Conservation (phyloP, 2,113 vertebrate species). For the Psilopsiagon aymara region DNA sequence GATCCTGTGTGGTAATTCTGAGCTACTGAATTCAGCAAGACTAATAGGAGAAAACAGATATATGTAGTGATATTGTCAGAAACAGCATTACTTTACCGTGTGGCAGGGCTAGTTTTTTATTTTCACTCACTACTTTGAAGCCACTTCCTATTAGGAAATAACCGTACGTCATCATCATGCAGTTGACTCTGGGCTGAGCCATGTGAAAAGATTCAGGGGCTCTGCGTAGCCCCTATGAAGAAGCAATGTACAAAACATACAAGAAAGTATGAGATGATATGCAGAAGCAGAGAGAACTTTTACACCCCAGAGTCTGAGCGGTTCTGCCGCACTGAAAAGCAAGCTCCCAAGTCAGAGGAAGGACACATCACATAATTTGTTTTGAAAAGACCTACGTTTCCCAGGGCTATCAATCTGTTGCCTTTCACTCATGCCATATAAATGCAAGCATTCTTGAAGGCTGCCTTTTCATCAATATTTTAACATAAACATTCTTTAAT, state of each 20-base stretch:
- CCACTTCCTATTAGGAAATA: not conserved
- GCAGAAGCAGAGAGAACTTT: not conserved
- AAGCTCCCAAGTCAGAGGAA: not conserved
- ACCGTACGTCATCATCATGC: accelerated
- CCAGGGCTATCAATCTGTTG: conserved; percentile 47
- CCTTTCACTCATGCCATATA: not conserved
- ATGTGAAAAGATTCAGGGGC: not conserved
- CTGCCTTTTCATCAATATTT: conserved; percentile 49
- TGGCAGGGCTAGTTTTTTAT: not conserved
- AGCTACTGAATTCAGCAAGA: not conserved
- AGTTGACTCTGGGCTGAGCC: not conserved
- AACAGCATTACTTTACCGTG: accelerated
- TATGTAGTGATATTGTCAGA: not conserved
- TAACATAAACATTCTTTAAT: conserved; percentile 35
- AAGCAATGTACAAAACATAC: not conserved
- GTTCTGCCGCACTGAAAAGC: not conserved
- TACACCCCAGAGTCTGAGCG: not conserved
- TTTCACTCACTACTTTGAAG: not conserved
- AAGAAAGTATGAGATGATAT: not conserved
- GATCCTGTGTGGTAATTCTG: not conserved
- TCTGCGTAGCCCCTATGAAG: not conserved
- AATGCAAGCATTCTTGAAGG: not conserved
- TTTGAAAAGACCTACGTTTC: not conserved
- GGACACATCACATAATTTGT: not conserved
- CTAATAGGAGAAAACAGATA: not conserved